Conservation (phyloP, 1,140 invertebrate species). For the Eurytemora carolleeae region DNA sequence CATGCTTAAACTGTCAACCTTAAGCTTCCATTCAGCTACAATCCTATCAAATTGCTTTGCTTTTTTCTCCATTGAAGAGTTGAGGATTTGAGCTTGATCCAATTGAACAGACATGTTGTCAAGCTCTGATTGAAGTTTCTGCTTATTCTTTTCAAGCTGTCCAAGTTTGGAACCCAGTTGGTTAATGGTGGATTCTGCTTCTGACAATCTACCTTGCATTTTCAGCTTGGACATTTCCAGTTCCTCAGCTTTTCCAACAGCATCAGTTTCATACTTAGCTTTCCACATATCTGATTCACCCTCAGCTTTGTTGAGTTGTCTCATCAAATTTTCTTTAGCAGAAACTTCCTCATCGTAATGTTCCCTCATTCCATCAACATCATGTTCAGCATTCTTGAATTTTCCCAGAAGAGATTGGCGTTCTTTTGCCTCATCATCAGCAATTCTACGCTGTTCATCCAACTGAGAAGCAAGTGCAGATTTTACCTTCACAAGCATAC, state of each 20-base stretch:
- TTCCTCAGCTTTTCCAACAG: constrained; percentile 38
- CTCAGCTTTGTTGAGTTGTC: constrained; percentile 38
- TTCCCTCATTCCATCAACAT: constrained; percentile 31
- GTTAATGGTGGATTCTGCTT: constrained; percentile 42
- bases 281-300: constrained; percentile 43
- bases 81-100: constrained; percentile 24
- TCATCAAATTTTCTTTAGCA: constrained; percentile 31
- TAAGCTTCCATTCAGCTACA: constrained; percentile 94
- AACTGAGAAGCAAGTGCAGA: constrained; percentile 78
- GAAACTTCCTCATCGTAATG: constrained; percentile 33
- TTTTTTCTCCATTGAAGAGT: constrained; percentile 76
- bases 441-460: constrained; percentile 51
- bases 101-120: constrained; percentile 38
- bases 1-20: constrained; percentile 86
- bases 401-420: too few relatives aligned
- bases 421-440: too few relatives aligned
- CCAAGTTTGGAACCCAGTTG: constrained; percentile 39
- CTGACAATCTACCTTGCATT: constrained; percentile 70
- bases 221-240: constrained; percentile 30
- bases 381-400: constrained; percentile 30
- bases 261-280: constrained; percentile 36
- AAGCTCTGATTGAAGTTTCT: constrained; percentile 34
- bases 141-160: constrained; percentile 36
- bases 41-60: too few relatives aligned
- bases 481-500: constrained; percentile 90